These are phyloP conservation scores for Argopecten irradians DNA, from an alignment of 1,140 invertebrate species.

Conservation along the genomic window DNA sequence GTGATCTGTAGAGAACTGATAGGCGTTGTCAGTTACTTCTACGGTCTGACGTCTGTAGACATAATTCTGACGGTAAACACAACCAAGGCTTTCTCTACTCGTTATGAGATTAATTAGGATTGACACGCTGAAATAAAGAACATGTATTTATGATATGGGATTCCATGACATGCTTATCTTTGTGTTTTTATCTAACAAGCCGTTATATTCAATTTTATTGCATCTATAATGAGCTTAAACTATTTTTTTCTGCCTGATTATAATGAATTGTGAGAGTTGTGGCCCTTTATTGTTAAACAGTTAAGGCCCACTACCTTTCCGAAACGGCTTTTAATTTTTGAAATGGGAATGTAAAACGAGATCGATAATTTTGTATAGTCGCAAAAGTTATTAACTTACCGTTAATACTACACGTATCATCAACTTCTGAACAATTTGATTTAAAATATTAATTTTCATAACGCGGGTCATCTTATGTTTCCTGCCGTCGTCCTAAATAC, in stretches of 20 bases:
- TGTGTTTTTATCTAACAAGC: too few species aligned
- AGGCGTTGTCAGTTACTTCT: background rate
- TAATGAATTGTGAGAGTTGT: background rate
- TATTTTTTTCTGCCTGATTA: background rate
- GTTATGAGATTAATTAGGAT: conserved; percentile 17
- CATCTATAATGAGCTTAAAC: background rate
- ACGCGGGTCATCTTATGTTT: too few species aligned
- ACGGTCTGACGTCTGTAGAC: background rate
- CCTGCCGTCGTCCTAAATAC: too few species aligned
- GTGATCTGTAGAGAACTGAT: background rate
- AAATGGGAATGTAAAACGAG: too few species aligned
- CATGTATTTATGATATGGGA: conserved; percentile 3
- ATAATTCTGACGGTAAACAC: conserved; percentile 4
- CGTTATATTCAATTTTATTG: too few species aligned
- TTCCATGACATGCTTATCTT: background rate
- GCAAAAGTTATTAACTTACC: too few species aligned
- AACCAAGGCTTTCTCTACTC: background rate
- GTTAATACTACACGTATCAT: too few species aligned
- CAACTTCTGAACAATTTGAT: too few species aligned
- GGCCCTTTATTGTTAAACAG: background rate
- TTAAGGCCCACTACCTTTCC: background rate
- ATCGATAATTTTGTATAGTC: too few species aligned
- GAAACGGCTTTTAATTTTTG: too few species aligned
- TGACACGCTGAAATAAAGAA: background rate
- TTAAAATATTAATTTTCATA: too few species aligned